Evolutionary conservation across 1,140 invertebrate species (phyloP), one percentile per base, ranked within the genome.

Genomic region (Plectrocnemia conspersa): DNA sequence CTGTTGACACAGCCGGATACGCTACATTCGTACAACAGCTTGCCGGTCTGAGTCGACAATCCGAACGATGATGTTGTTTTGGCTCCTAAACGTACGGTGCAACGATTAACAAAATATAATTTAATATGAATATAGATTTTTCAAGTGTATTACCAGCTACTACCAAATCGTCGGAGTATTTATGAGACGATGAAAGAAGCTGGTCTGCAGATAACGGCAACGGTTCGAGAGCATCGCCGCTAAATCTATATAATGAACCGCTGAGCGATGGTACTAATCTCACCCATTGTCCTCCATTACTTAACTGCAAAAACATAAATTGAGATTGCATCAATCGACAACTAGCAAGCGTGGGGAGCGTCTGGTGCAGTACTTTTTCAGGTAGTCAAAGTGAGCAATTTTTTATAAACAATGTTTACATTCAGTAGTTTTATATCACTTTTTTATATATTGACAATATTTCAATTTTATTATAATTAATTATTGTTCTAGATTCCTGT

Each of bases 211-310:
- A 84, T 53, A 97, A 81, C 15, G 91, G 91, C 45, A 97, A 74
- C 0, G 86, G 81, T 73, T 96, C 88, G 46, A 97, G 82, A 63
- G 80, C 85, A 42, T 90, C 83, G 1, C 91, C 92, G 76, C 95
- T 89, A 70, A 93, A 90, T 68, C 87, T 89, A 71, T 93, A 98
- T 5, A 98, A 76, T 13, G 84, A 82, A 7, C 94, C 94, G 68
- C 84, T 88, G 6, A 98, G 71, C 0, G 93, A 94, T 24, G 93
- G 94, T 65, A 98, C 92, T 62, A 97, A 78, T 58, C 88, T 79
- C 25, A 93, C 82, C 75, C 81, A 87, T 67, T 92, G 83, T 1
- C 91, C 93, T 75, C 90, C 85, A 54, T 87, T 86, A 38, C 82
- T 88, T 11, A 96, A 72, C 88, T 94, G 57, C 47, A 75, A 71